A percentile compares a stretch with the other conserved stretches of the same genome.
These are phyloP conservation scores for Leptinotarsa tumamoca DNA, from an alignment of 2,888 invertebrate species.

Conservation along the genomic window DNA sequence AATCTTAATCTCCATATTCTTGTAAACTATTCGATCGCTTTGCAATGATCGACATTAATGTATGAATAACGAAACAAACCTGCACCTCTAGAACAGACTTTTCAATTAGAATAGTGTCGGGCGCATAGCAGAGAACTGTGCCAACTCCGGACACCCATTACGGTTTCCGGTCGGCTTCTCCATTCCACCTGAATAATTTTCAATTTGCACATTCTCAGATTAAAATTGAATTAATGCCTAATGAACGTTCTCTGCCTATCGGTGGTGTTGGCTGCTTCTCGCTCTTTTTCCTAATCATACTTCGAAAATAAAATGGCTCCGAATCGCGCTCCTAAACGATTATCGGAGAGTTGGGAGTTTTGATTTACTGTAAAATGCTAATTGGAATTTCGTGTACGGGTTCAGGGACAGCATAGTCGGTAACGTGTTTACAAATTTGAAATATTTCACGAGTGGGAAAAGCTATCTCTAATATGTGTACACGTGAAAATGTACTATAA, in stretches of 20 bases:
- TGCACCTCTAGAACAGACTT: conserved; percentile 46
- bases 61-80: not conserved
- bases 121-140: conserved; percentile 55
- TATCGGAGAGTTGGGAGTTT: conserved; percentile 33
- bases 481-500: not conserved
- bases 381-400: conserved; percentile 36
- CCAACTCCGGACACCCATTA: conserved; percentile 57
- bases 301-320: conserved; percentile 31
- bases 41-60: not conserved
- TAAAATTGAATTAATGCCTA: conserved; percentile 63
- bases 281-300: conserved; percentile 39
- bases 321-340: conserved; percentile 26
- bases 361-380: conserved; percentile 38
- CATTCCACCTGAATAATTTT: conserved; percentile 63
- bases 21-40: not conserved
- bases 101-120: conserved; percentile 57
- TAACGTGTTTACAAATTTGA: conserved; percentile 2
- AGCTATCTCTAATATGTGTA: not conserved
- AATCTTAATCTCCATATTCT: no score
- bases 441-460: not conserved
- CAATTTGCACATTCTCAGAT: conserved; percentile 63
- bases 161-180: conserved; percentile 62
- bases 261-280: conserved; percentile 36
- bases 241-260: conserved; percentile 55
- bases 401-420: conserved; percentile 10